phyloP scores from a whole-genome alignment of 1,140 invertebrate species.

The Bombus polaris region DNA sequence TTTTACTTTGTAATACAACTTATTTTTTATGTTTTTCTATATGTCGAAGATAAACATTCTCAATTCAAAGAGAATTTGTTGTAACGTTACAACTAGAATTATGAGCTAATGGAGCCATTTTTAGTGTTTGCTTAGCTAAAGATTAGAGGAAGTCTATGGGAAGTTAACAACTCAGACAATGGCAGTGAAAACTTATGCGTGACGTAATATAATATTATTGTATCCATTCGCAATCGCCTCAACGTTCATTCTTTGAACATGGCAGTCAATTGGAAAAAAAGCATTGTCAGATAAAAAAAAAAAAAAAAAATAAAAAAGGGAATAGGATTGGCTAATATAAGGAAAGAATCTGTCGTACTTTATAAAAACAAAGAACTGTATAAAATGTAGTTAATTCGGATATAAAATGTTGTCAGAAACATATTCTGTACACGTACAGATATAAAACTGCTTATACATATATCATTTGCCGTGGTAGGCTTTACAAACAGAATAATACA shows the following conservation, averaged over 20 bases:
- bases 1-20: not conserved
- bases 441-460: constrained; percentile 57
- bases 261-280: constrained; percentile 24
- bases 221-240: constrained; percentile 7
- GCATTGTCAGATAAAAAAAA: not conserved
- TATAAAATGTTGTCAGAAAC: constrained; percentile 54
- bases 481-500: not conserved
- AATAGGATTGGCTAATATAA: not conserved
- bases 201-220: constrained; percentile 43
- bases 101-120: constrained; percentile 9
- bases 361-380: constrained; percentile 63
- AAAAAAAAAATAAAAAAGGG: not conserved
- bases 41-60: not conserved
- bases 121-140: not conserved
- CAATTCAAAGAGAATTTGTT: not conserved
- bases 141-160: constrained; percentile 9
- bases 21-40: not conserved
- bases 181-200: constrained; percentile 68
- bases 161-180: constrained; percentile 48
- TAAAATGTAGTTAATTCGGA: constrained; percentile 60
- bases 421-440: constrained; percentile 44
- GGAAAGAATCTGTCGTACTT: constrained; percentile 14
- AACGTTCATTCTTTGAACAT: not conserved
- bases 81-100: constrained; percentile 19
- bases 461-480: not conserved